A percentile compares a stretch with the other conserved stretches of the same genome.
phyloP scores from a whole-genome alignment of 2,797 vertebrate species.

The Salmo trutta region DNA sequence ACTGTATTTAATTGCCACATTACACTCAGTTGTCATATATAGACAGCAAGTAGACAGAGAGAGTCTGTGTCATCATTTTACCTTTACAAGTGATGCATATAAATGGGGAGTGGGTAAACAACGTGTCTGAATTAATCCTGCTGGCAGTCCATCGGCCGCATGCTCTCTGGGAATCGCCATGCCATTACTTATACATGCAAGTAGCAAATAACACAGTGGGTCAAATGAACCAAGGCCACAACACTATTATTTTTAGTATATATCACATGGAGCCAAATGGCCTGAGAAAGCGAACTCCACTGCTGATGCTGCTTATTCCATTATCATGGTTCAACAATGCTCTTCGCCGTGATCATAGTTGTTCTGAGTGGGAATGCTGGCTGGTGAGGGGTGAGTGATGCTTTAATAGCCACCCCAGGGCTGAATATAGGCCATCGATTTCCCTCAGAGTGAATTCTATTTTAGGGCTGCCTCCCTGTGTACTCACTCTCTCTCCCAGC shows the following conservation, averaged over 20 bases:
- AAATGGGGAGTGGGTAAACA: background rate
- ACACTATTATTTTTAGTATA: background rate
- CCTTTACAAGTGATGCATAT: background rate
- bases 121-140: background rate
- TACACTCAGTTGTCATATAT: background rate
- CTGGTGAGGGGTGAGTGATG: background rate
- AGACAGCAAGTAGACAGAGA: background rate
- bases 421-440: slow-evolving; percentile 2
- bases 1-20: background rate
- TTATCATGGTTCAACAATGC: background rate
- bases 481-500: background rate
- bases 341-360: background rate
- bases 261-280: background rate
- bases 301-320: background rate
- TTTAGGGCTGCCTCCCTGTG: background rate
- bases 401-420: background rate
- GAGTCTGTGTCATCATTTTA: background rate
- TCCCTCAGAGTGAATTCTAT: background rate
- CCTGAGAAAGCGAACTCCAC: background rate
- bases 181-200: background rate
- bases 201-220: background rate
- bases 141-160: background rate
- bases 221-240: background rate
- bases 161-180: background rate
- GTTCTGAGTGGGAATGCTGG: background rate